Base-by-base conservation (phyloP, 2,113 vertebrate genomes). In the Jacana jacana region DNA sequence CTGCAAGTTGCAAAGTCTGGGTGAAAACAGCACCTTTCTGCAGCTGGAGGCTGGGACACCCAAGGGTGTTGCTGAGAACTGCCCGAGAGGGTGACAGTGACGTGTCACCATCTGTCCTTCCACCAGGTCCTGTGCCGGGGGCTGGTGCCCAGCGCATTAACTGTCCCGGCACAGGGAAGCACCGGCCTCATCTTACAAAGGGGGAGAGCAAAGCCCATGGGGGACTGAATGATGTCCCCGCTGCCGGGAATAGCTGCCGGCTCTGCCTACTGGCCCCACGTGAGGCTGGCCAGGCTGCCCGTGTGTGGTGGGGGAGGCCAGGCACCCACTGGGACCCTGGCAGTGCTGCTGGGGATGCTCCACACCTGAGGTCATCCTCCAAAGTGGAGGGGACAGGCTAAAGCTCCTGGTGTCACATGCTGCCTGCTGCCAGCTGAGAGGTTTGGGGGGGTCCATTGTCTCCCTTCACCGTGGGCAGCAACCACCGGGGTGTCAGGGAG, bases 281-380 rank as follows among this genome's bases (percentile, higher is more conserved):
- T 51, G 46, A 58, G 37, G 39, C 33, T 6, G 7, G n/a, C 81
- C 84, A 83, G 89, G n/a, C 77, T 95, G 88, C 80, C 73, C 2
- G n/a, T 63, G 81, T 15, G 13, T 7, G 33, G 37, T 1, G 0
- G 23, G 15, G 63, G 28, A 80, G 91, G 64, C 30, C 2, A 3
- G 51, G 33, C 77, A 60, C 71, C 61, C 64, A 37, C 5, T 0
- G 5, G 23, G 64, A 80, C 55, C 25, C 31, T 86, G 76, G 78
- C 84, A 49, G 64, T 55, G 60, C 82, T 91, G 76, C 51, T 86
- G 2, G 2, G 80, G 89, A 89, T 3, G 39, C 57, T 93, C 90
- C 3, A 3, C 51, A 93, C 91, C 90, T 97, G 96, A 96, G 88
- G 22, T 96, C 95, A 97, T 97, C 57, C 77, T 88, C 82, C 82